Evolutionary conservation across 2,888 invertebrate species (phyloP), one percentile per base, ranked within the genome.

Genomic region (Dromius quadrimaculatus): DNA sequence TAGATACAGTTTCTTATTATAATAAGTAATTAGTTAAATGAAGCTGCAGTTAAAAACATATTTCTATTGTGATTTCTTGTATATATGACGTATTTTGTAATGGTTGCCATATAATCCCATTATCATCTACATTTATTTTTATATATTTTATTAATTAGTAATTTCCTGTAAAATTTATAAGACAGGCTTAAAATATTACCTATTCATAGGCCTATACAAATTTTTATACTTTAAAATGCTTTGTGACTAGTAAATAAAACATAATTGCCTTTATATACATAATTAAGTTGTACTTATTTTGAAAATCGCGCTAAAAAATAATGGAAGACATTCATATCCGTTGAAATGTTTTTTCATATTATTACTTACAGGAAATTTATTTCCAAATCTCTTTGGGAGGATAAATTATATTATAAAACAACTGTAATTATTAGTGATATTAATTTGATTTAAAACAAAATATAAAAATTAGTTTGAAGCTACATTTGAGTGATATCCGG

Each of bases 151-250:
- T 68, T 68, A 54, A 57, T 54, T 57, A 68, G 54, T 57, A 43
- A 41, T 62, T 68, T 38, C 57, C 68, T 57, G 59, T 57, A 41
- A 43, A 62, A 62, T 41, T 62, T 62, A 41, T 41, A 62, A 62
- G 43, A 68, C 68, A 68, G 57, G 57, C 41, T 57, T 59, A 41
- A 66, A 68, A 62, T 57, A 68, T 68, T 68, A 68, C 68, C 68
- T 57, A 68, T 57, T 62, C 41, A 76, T 74, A 75, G 76, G 78
- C 75, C 77, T 78, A 76, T 77, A 78, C 75, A 76, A 78, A 77
- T 78, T 79, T 79, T 79, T 78, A 77, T 79, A 79, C 78, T 77
- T 74, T 78, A 77, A 73, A 75, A 76, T 76, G 78, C 79, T 79
- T 79, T 78, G 68, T 68, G 75, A 77, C 72, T 78, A 78, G 77